Evolutionary conservation across 2,888 invertebrate species (phyloP), one percentile per base, ranked within the genome.

Genomic region (Imbricaverruca yamaguchii): DNA sequence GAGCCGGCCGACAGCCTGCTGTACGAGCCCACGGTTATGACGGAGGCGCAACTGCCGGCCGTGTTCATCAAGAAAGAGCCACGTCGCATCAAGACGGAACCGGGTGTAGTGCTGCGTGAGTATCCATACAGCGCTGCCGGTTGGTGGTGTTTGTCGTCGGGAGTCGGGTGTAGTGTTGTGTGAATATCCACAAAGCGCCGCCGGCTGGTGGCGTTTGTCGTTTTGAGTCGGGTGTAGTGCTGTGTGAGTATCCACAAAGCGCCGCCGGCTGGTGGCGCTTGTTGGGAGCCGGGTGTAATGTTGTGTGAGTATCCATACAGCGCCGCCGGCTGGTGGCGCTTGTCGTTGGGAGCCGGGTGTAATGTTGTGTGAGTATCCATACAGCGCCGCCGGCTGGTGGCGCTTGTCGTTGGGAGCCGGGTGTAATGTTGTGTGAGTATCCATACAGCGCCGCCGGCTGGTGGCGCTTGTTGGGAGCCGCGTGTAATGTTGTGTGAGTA

Each of bases 1-100:
- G 97, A 98, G 87, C 91, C 91, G 85, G 92, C 94, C 83, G 89
- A 95, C 87, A 91, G 92, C 83, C 94, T 95, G 86, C 90, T 97
- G 83, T 98, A 98, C 88, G 94, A 96, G 83, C 87, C 87, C 11
- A 86, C 86, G 11, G 89, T 90, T 84, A 94, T 95, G 90, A 89
- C 93, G 13, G 97, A 95, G 86, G 89, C 92, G 4, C 92, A 93
- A 85, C 88, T 95, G 82, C 95, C 95, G 63, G 92, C 93, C 3
- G 91, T 93, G 81, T 94, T 93, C 87, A 89, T 93, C 12, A 94
- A 93, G 85, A 92, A 93, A 86, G 94, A 94, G 84, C 89, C 89
- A 83, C 94, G 92, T 87, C 90, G 94, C 84, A 90, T 91, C 80
- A 90, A 93, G 82, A 88, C 91, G 13, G 94, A 93, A 83, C 90